phyloP scores from a whole-genome alignment of 2,113 vertebrate species.

The Paradoxurus hermaphroditus region DNA sequence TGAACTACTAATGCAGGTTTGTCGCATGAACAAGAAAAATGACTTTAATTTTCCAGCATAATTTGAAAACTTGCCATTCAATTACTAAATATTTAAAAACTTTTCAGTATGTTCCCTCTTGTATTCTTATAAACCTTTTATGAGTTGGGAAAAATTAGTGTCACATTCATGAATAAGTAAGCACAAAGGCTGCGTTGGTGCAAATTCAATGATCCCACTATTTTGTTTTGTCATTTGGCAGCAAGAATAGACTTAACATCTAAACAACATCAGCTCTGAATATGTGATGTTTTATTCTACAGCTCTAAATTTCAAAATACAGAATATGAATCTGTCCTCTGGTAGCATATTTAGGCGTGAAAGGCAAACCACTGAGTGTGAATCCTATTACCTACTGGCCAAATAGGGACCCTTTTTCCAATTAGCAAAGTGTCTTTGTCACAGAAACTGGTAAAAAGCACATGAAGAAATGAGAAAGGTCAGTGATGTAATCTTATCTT shows the following conservation, averaged over 20 bases:
- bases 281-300: constrained; percentile 24
- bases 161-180: constrained; percentile 73
- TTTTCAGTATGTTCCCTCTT: constrained; percentile 56
- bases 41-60: constrained; percentile 72
- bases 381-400: not conserved
- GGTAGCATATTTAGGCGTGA: not conserved
- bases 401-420: not conserved
- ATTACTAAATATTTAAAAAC: constrained; percentile 75
- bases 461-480: not conserved
- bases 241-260: constrained; percentile 35
- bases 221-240: constrained; percentile 56
- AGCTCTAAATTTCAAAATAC: constrained; percentile 31
- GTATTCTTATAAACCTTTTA: constrained; percentile 72
- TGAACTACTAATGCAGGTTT: not conserved
- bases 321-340: constrained; percentile 10
- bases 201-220: constrained; percentile 21
- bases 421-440: not conserved
- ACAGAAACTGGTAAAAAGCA: not conserved
- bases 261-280: constrained; percentile 36
- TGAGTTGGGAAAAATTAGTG: constrained; percentile 47
- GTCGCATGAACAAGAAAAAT: constrained; percentile 54
- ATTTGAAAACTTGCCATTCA: constrained; percentile 74
- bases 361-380: not conserved
- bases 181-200: constrained; percentile 17
- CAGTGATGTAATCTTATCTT: not conserved